Evolutionary conservation across 2,888 invertebrate genomes (phyloP).

Genomic region (Mylabris sibirica): DNA sequence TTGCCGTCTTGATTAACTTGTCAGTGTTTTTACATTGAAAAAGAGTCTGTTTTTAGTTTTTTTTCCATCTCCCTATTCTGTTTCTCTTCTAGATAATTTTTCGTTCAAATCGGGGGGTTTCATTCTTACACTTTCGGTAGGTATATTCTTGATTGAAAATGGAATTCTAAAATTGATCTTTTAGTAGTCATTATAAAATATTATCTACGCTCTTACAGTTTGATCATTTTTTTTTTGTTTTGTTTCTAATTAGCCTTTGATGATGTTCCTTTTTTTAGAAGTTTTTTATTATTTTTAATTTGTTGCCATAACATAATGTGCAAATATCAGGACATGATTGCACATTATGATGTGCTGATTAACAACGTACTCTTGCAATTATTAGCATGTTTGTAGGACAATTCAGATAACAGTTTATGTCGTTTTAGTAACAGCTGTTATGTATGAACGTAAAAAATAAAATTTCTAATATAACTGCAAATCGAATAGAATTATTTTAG

Average conservation of each 20-base stretch:
- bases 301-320: no score
- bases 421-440: neutral
- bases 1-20: slow-evolving; percentile 59
- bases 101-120: neutral
- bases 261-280: slow-evolving; percentile 12
- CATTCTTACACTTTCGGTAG: slow-evolving; percentile 28
- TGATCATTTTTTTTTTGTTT: slow-evolving; percentile 21
- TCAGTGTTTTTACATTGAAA: slow-evolving; percentile 59
- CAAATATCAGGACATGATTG: neutral
- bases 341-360: neutral
- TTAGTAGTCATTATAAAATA: slow-evolving; percentile 48
- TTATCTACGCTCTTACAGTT: slow-evolving; percentile 47
- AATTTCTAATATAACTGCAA: neutral
- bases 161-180: slow-evolving; percentile 28
- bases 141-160: slow-evolving; percentile 37
- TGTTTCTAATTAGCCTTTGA: slow-evolving; percentile 43
- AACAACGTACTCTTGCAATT: neutral
- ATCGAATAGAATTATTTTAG: neutral
- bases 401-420: slow-evolving; percentile 2
- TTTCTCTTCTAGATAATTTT: slow-evolving; percentile 21
- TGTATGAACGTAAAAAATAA: neutral
- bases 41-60: slow-evolving; percentile 48
- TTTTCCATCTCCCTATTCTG: slow-evolving; percentile 35
- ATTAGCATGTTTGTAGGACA: slow-evolving; percentile 3
- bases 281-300: neutral